phyloP scores from a whole-genome alignment of 2,888 invertebrate species.

The Lamellibrachia columna region DNA sequence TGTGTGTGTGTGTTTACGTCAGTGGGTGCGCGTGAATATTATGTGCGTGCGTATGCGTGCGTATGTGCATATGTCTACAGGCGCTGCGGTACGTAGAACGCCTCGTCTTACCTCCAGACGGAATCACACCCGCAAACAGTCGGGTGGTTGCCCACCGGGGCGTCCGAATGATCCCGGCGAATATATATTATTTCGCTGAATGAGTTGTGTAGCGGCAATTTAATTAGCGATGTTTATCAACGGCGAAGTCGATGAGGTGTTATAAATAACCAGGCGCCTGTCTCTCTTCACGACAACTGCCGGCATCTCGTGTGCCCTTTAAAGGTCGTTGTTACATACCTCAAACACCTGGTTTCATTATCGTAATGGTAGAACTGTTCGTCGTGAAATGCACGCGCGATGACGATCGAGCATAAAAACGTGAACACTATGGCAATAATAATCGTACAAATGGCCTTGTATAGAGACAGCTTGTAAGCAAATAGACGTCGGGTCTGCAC shows the following conservation, averaged over 20 bases:
- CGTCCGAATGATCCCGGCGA: background rate
- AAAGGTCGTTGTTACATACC: background rate
- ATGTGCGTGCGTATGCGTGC: too few species aligned
- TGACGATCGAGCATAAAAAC: background rate
- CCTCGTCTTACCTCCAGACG: too few species aligned
- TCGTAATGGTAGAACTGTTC: background rate
- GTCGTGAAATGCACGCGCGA: background rate
- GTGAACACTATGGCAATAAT: background rate
- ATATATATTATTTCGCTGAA: conserved; percentile 16
- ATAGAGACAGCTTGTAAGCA: background rate
- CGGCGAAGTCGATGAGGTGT: conserved; percentile 1
- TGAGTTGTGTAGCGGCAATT: conserved; percentile 12
- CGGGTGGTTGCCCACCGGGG: background rate
- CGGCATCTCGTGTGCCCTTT: background rate
- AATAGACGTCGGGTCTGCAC: background rate
- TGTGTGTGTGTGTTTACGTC: too few species aligned
- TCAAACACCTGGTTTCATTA: conserved; percentile 11
- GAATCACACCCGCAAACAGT: background rate
- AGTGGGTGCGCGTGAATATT: too few species aligned
- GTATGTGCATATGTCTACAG: too few species aligned
- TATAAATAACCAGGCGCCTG: conserved; percentile 12
- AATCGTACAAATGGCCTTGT: background rate
- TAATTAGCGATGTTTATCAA: conserved; percentile 12
- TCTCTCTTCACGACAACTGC: conserved; percentile 9
- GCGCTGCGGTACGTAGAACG: too few species aligned